Evolutionary conservation across 2,888 invertebrate species (phyloP).

Genomic region (Drosophila glabriapex): DNA sequence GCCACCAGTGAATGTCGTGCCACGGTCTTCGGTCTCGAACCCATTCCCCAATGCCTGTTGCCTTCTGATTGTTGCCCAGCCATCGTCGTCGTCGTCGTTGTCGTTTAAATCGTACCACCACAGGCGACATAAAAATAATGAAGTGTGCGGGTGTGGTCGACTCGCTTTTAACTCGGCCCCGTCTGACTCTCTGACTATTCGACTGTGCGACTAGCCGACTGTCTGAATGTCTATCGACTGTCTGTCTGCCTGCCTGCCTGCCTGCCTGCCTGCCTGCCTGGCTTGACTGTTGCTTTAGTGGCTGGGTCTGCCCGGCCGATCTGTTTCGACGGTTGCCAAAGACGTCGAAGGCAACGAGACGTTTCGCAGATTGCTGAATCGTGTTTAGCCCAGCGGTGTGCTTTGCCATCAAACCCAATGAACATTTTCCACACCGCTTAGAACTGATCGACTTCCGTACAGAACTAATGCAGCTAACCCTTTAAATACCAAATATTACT

Average conservation of each 20-base stretch:
- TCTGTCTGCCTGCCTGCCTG: conserved; percentile 14
- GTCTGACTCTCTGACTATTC: conserved; percentile 7
- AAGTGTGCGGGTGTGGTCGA: conserved; percentile 86
- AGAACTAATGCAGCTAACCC: neutral
- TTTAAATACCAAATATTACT: neutral
- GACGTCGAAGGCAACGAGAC: conserved; percentile 72
- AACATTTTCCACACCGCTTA: conserved; percentile 48
- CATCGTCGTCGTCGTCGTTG: conserved; percentile 47
- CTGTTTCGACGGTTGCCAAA: conserved; percentile 72
- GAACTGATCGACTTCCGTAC: conserved; percentile 29
- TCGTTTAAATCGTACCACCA: conserved; percentile 83
- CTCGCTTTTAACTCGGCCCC: conserved; percentile 58
- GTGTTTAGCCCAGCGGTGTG: conserved; percentile 77
- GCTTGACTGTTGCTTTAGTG: conserved; percentile 36
- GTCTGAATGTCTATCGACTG: conserved; percentile 16
- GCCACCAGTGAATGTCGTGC: conserved; percentile 70
- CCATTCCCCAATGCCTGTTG: conserved; percentile 5
- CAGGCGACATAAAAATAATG: conserved; percentile 86
- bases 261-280: conserved; percentile 26
- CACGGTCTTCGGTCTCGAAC: conserved; percentile 33
- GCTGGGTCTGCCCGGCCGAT: conserved; percentile 66
- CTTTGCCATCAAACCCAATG: conserved; percentile 58
- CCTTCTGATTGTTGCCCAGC: conserved; percentile 36
- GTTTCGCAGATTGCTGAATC: conserved; percentile 76
- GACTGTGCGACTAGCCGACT: conserved; percentile 11